Evolutionary conservation across 2,797 vertebrate species (phyloP).

Genomic region (Orestias chungarensis): DNA sequence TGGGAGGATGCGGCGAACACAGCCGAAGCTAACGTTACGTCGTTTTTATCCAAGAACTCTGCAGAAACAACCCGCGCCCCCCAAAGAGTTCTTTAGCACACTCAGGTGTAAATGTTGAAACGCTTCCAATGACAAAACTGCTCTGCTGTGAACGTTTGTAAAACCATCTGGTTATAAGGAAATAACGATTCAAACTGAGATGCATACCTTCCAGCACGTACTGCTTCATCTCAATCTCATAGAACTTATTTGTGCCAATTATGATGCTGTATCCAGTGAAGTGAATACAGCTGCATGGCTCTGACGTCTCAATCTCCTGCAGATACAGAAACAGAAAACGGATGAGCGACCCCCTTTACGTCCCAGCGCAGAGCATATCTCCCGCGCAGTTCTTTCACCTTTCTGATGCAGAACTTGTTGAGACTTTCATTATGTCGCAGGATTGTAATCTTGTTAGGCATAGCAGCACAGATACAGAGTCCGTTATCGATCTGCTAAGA

Average conservation of each 20-base stretch:
- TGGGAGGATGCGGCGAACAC: conserved; percentile 95
- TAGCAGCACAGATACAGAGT: conserved; percentile 95
- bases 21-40: conserved; percentile 92
- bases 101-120: conserved; percentile 23
- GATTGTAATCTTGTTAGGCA: conserved; percentile 95
- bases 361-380: conserved; percentile 4
- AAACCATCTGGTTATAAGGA: conserved; percentile 17
- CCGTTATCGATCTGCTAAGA: conserved; percentile 89
- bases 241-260: conserved; percentile 98
- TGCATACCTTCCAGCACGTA: conserved; percentile 93
- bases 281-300: conserved; percentile 98
- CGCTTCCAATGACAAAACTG: neutral
- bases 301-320: conserved; percentile 97
- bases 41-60: conserved; percentile 99
- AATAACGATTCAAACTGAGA: conserved; percentile 1
- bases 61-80: conserved; percentile 43
- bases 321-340: conserved; percentile 30
- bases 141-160: conserved; percentile 6
- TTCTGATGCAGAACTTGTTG: conserved; percentile 97
- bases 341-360: neutral
- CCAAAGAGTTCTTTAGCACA: conserved; percentile 1
- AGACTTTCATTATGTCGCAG: conserved; percentile 94
- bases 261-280: conserved; percentile 98
- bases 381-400: conserved; percentile 77
- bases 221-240: conserved; percentile 99